phyloP scores from a whole-genome alignment of 2,888 invertebrate species.

The Lagria hirta region DNA sequence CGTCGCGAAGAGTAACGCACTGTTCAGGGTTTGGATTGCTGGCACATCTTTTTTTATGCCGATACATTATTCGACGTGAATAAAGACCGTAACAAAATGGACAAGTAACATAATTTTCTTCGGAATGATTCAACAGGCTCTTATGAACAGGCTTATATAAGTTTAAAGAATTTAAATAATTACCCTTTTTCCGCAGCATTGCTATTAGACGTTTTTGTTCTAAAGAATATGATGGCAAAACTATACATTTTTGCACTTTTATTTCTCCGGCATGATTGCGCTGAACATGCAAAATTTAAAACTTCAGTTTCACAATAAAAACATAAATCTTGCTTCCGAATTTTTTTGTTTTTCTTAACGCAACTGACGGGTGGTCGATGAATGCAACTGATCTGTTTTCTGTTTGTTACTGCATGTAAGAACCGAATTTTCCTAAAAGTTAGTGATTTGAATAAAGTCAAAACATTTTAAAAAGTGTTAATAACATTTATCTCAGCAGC shows the following conservation, averaged over 20 bases:
- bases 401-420: no score
- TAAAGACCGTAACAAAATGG: constrained; percentile 23
- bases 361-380: no score
- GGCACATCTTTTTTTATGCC: constrained; percentile 23
- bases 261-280: constrained; percentile 17
- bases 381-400: no score
- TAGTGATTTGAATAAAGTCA: no score
- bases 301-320: constrained; percentile 18
- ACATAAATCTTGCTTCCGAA: no score
- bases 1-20: background rate
- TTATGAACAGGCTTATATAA: constrained; percentile 11
- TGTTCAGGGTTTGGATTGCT: background rate
- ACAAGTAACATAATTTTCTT: constrained; percentile 11
- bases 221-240: constrained; percentile 6
- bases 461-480: no score
- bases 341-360: no score
- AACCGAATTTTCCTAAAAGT: no score
- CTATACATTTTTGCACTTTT: constrained; percentile 17
- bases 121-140: background rate
- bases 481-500: no score
- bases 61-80: constrained; percentile 22
- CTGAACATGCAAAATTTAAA: constrained; percentile 17
- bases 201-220: constrained; percentile 13
- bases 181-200: constrained; percentile 15
- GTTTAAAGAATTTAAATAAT: constrained; percentile 7